phyloP scores from a whole-genome alignment of 2,888 invertebrate species.

The Thera britannica region DNA sequence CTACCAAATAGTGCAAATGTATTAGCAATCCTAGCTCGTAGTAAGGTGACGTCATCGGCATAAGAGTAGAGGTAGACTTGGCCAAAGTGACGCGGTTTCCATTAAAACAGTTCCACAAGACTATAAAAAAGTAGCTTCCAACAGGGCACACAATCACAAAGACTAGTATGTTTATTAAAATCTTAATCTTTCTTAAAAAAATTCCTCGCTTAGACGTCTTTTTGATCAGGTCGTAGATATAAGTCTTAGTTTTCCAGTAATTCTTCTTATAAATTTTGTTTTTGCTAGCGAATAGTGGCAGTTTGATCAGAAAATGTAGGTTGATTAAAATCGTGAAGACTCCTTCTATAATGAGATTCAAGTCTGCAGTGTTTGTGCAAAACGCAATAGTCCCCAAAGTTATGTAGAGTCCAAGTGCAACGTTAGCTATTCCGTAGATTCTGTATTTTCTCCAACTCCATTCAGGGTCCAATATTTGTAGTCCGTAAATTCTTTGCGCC shows the following conservation, averaged over 20 bases:
- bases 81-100: slow-evolving; percentile 60
- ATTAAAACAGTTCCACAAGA: slow-evolving; percentile 56
- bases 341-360: slow-evolving; percentile 57
- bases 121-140: slow-evolving; percentile 49
- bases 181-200: slow-evolving; percentile 31
- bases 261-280: slow-evolving; percentile 51
- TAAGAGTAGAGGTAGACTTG: slow-evolving; percentile 58
- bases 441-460: slow-evolving; percentile 61
- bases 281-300: slow-evolving; percentile 50
- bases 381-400: slow-evolving; percentile 60
- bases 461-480: slow-evolving; percentile 60
- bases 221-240: slow-evolving; percentile 50
- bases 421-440: slow-evolving; percentile 48
- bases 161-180: slow-evolving; percentile 48
- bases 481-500: slow-evolving; percentile 59
- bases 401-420: slow-evolving; percentile 56
- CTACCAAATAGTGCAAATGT: slow-evolving; percentile 57
- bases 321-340: slow-evolving; percentile 59
- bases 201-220: slow-evolving; percentile 41
- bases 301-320: slow-evolving; percentile 51
- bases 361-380: slow-evolving; percentile 48
- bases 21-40: slow-evolving; percentile 62
- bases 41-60: slow-evolving; percentile 66
- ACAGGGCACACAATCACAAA: slow-evolving; percentile 50
- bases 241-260: slow-evolving; percentile 58